Conservation (phyloP, 2,888 invertebrate species). For the Tachina fera region DNA sequence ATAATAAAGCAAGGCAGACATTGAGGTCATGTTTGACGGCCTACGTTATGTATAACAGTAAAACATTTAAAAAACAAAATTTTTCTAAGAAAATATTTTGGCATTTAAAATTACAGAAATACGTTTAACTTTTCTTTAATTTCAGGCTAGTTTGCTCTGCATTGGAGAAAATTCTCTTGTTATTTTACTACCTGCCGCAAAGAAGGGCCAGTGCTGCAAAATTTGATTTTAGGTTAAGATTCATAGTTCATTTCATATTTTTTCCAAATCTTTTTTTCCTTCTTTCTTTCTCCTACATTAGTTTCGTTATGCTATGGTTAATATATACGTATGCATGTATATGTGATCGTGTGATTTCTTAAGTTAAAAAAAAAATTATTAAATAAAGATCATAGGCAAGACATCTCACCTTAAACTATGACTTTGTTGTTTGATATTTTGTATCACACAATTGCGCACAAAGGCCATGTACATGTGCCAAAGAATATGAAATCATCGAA, state of each 20-base stretch:
- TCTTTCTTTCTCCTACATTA: slow-evolving; percentile 4
- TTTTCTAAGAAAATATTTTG: too few species aligned
- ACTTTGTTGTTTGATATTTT: slow-evolving; percentile 64
- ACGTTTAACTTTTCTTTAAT: not conserved
- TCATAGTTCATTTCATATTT: slow-evolving; percentile 64
- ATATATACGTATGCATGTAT: slow-evolving; percentile 17
- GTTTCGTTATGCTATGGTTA: slow-evolving; percentile 38
- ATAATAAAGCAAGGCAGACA: slow-evolving; percentile 41
- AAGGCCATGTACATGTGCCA: slow-evolving; percentile 54
- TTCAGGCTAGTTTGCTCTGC: slow-evolving; percentile 24
- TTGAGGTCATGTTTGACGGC: not conserved
- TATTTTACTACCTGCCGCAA: slow-evolving; percentile 58
- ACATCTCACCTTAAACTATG: slow-evolving; percentile 70
- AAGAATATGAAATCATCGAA: slow-evolving; percentile 38
- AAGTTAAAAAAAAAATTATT: slow-evolving; percentile 12
- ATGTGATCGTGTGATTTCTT: slow-evolving; percentile 68
- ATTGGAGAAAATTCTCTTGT: slow-evolving; percentile 65
- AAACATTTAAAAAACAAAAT: not conserved
- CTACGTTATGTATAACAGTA: not conserved
- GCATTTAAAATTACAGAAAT: not conserved
- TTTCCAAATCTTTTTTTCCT: not conserved
- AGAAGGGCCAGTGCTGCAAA: slow-evolving; percentile 68
- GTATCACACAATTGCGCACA: slow-evolving; percentile 50
- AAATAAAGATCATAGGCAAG: slow-evolving; percentile 62
- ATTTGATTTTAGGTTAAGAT: slow-evolving; percentile 67